Evolutionary conservation across 2,888 invertebrate genomes (phyloP).

Genomic region (Ariolimax columbianus): DNA sequence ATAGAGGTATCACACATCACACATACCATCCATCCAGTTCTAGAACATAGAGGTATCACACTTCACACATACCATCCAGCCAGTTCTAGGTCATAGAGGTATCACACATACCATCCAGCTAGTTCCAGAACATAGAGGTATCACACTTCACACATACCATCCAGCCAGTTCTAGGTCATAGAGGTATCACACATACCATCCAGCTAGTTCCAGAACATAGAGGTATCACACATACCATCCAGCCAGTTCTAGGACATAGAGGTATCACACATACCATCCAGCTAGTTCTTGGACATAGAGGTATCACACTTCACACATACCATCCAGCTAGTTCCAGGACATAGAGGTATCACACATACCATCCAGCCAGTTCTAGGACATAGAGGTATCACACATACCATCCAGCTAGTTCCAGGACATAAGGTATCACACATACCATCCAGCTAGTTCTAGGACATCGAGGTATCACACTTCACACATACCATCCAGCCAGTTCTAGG

Average conservation of each 20-base stretch:
- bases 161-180: slow-evolving; percentile 80
- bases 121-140: slow-evolving; percentile 80
- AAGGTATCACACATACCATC: slow-evolving; percentile 79
- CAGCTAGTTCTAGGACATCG: slow-evolving; percentile 80
- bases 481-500: slow-evolving; percentile 80
- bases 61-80: too few species aligned
- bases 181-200: slow-evolving; percentile 79
- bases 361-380: slow-evolving; percentile 80
- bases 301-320: too few species aligned
- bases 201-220: slow-evolving; percentile 80
- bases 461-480: slow-evolving; percentile 78
- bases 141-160: too few species aligned
- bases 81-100: slow-evolving; percentile 81
- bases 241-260: slow-evolving; percentile 80
- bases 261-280: slow-evolving; percentile 78
- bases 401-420: slow-evolving; percentile 80
- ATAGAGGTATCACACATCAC: slow-evolving; percentile 79
- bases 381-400: slow-evolving; percentile 79
- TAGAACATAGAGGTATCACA: slow-evolving; percentile 80
- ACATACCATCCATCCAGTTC: slow-evolving; percentile 80
- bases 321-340: slow-evolving; percentile 80
- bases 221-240: slow-evolving; percentile 79
- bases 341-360: slow-evolving; percentile 79
- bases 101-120: slow-evolving; percentile 76
- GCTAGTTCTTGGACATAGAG: slow-evolving; percentile 80